Percentiles rank a stretch among this genome's conserved stretches.
Conservation (phyloP, 2,113 vertebrate species). For the Macroglossus sobrinus region DNA sequence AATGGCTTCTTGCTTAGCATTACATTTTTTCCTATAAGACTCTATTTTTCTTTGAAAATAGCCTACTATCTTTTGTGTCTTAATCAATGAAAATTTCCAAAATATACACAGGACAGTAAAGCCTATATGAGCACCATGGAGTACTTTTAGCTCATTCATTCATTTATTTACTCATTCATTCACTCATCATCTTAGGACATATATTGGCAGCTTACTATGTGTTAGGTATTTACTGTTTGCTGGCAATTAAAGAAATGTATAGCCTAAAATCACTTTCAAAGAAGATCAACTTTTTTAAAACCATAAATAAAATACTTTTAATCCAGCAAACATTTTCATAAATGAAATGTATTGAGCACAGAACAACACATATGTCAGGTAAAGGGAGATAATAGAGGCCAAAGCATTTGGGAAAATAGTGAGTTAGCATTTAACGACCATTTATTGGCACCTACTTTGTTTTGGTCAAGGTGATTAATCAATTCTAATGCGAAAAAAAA, state of each 20-base stretch:
- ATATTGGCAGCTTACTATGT: accelerated
- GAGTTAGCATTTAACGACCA: background rate
- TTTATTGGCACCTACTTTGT: background rate
- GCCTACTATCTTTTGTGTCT: background rate
- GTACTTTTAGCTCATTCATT: background rate
- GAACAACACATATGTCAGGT: background rate
- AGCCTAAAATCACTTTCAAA: background rate
- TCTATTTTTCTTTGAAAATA: background rate
- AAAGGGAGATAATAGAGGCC: background rate
- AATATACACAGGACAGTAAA: background rate
- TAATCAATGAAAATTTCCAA: background rate
- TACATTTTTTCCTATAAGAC: background rate
- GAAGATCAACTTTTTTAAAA: background rate
- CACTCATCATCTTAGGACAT: accelerated
- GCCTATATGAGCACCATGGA: background rate
- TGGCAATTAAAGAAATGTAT: background rate
- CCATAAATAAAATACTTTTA: background rate
- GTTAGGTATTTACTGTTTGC: background rate
- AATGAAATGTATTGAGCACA: background rate
- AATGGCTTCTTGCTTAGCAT: background rate
- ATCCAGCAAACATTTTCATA: background rate
- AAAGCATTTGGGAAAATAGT: background rate
- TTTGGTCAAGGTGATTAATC: background rate
- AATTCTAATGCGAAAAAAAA: background rate
- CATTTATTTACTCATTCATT: background rate